These are phyloP conservation scores for Acinonyx jubatus DNA, from an alignment of 2,113 vertebrate genomes.

Conservation along the genomic window DNA sequence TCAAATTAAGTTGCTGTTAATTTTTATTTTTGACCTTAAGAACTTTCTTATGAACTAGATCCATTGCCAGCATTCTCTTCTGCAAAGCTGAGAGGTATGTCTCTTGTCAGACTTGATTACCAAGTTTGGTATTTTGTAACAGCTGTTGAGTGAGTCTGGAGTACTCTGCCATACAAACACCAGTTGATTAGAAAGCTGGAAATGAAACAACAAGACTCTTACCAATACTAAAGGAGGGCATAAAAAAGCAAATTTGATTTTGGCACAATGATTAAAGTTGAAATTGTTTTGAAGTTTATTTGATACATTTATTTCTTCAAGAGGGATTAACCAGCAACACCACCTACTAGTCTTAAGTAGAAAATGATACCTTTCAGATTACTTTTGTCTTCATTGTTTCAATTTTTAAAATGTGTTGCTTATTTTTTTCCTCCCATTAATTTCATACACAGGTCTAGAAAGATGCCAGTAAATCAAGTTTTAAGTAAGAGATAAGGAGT, in stretches of 20 bases:
- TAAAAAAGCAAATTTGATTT: background rate
- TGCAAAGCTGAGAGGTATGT: conserved; percentile 74
- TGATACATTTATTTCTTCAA: background rate
- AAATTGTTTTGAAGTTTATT: conserved; percentile 17
- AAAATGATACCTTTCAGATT: conserved; percentile 31
- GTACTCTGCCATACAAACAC: conserved; percentile 45
- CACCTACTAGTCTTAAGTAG: conserved; percentile 33
- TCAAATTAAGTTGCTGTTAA: conserved; percentile 60
- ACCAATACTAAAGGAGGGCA: background rate
- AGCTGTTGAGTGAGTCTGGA: conserved; percentile 78
- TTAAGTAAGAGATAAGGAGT: conserved; percentile 33
- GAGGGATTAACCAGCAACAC: background rate
- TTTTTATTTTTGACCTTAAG: conserved; percentile 57
- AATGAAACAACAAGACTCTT: conserved; percentile 20
- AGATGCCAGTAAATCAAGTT: background rate
- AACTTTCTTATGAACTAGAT: conserved; percentile 30
- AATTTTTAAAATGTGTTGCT: conserved; percentile 12
- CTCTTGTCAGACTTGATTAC: conserved; percentile 77
- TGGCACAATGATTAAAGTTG: background rate
- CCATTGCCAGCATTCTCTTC: conserved; percentile 59
- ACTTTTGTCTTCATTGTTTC: conserved; percentile 32
- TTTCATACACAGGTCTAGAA: background rate
- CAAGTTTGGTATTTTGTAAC: conserved; percentile 81
- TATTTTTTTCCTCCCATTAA: background rate
- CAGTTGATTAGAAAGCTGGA: conserved; percentile 69